These are phyloP conservation scores for Beroe ovata DNA, from an alignment of 37 sponge, comb jelly and placozoan species.

Conservation along the genomic window DNA sequence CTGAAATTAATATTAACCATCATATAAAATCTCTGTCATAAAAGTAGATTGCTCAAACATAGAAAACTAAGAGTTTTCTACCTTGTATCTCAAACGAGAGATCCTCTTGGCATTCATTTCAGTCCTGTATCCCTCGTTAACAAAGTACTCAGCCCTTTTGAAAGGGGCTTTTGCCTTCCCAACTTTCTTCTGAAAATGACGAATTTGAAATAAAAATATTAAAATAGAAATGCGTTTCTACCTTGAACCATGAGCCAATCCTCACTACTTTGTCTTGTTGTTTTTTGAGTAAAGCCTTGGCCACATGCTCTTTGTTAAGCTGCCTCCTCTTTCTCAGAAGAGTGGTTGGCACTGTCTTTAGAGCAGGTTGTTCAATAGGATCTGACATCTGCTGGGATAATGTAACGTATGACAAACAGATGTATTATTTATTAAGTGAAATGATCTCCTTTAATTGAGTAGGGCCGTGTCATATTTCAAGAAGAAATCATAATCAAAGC, in stretches of 20 bases:
- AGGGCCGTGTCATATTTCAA: too few species aligned
- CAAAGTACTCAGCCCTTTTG: conserved; percentile 45
- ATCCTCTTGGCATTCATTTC: conserved; percentile 35
- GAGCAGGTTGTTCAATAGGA: conserved; percentile 53
- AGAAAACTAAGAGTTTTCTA: too few species aligned
- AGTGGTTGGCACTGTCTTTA: conserved; percentile 48
- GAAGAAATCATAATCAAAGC: too few species aligned
- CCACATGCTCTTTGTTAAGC: conserved; percentile 52
- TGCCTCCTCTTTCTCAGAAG: conserved; percentile 34
- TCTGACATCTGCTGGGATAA: conserved; percentile 42
- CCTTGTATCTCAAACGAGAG: conserved; percentile 3
- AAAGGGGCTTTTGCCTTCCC: conserved; percentile 63
- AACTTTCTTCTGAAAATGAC: background rate
- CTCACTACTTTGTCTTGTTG: conserved; percentile 17
- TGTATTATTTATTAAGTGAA: too few species aligned
- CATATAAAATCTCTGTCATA: too few species aligned
- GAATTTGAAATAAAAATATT: background rate
- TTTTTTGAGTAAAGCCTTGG: conserved; percentile 17
- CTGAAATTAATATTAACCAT: background rate
- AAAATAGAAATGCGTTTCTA: too few species aligned
- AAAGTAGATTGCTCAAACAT: too few species aligned
- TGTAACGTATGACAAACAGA: too few species aligned
- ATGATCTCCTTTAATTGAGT: too few species aligned
- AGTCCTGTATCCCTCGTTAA: conserved; percentile 54
- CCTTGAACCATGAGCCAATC: too few species aligned